phyloP scores from a whole-genome alignment of 1,140 invertebrate species.

The Helicoverpa armigera region DNA sequence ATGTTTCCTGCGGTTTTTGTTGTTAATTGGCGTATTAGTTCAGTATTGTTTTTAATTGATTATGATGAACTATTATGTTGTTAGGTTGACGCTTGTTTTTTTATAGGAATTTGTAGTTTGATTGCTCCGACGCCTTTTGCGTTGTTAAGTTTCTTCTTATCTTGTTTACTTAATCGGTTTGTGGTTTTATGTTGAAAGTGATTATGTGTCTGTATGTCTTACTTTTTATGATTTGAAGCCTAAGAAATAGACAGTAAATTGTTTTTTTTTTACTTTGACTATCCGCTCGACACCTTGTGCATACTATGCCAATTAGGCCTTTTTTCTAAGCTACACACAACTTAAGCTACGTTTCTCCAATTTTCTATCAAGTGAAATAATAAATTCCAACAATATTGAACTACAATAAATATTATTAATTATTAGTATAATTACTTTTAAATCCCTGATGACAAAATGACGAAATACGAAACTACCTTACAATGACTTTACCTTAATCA shows the following conservation, averaged over 20 bases:
- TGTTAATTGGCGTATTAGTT: constrained; percentile 41
- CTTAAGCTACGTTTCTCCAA: no score
- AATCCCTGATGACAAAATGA: neutral
- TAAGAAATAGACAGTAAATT: no score
- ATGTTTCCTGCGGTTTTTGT: constrained; percentile 43
- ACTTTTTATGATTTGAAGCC: neutral
- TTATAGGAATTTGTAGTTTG: neutral
- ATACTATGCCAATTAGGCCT: no score
- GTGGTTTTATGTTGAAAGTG: neutral
- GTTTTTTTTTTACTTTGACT: no score
- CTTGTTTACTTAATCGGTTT: constrained; percentile 6
- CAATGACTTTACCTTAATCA: neutral
- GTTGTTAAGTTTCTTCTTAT: neutral
- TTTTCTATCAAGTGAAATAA: no score
- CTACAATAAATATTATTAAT: no score
- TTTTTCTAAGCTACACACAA: no score
- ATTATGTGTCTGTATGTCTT: neutral
- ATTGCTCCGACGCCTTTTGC: neutral
- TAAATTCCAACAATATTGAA: no score
- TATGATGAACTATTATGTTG: constrained; percentile 40
- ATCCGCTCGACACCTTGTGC: no score
- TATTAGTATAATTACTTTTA: no score
- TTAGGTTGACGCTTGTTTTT: constrained; percentile 30
- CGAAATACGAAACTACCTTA: neutral
- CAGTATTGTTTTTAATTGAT: constrained; percentile 42